Base-by-base conservation (phyloP, 2,113 vertebrate species). In the Megaceryle maxima region DNA sequence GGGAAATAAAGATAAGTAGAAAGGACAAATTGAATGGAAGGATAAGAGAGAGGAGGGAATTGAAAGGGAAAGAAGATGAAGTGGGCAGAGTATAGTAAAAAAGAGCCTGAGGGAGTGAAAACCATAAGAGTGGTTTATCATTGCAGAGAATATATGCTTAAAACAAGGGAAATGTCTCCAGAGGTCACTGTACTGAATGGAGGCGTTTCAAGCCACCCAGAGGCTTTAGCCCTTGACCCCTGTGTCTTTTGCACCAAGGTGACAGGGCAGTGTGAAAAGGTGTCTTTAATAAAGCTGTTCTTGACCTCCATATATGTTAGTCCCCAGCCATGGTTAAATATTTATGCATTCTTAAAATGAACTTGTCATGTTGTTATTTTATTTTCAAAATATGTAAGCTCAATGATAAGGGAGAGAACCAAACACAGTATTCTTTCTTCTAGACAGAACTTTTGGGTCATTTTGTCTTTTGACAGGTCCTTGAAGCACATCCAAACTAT, bases 401-500 rank as follows among this genome's bases (percentile, higher is more conserved):
- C 31, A 43, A 37, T 33, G 39, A 50, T 84, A 41, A 33, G 24
- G 28, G 5, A 11, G 13, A 43, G 55, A 60, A 66, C 21, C 20
- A 77, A 22, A n/a, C 13, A 59, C 4, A 62, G 9, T 67, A 35
- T 50, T 87, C 41, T 84, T 94, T 83, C 67, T 59, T 73, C 90
- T 14, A 72, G n/a, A 64, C 7, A 37, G n/a, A 75, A 53, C 33
- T 90, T 63, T 60, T 73, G 24, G 29, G 59, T 48, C 59, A 20
- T 88, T 79, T 96, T 94, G 51, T 85, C 51, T 96, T 96, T 97
- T 93, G 80, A 56, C 97, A 99, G 99, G 98, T 99, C 93, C 98
- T 99, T 93, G 97, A 98, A 97, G 97, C 98, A 92, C 98, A 99
- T 97, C 99, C 99, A 94, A 97, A 98, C 97, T 99, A 99, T 84